Evolutionary conservation across 1,140 invertebrate genomes (phyloP), one percentile per base, ranked within the genome.

Genomic region (Andricus grossulariae): DNA sequence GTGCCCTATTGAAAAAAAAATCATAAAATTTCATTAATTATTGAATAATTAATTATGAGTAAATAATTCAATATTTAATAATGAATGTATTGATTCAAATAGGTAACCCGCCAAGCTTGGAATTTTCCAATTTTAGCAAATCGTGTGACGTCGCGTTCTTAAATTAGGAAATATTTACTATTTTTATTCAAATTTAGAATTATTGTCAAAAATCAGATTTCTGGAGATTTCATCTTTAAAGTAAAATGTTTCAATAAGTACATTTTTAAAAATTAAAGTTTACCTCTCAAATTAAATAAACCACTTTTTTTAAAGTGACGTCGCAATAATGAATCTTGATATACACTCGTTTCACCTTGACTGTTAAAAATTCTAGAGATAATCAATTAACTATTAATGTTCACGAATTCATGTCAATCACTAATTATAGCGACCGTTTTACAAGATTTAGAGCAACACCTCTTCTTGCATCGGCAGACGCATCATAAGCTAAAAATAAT

Each of bases 321-420:
- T 32, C 11, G 45, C 21, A 32, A 45, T 45, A 25, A 32, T 25
- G 25, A 60, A 13, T 66, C 15, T 66, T 25, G 57, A 32, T 66
- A 32, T 66, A 66, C 39, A 32, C 57, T 66, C 32, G 25, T 66
- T 66, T 66, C 25, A 21, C 32, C 25, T 39, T 45, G 32, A 66
- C 60, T 66, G 60, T 66, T 66, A 66, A 66, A 66, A 39, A 66
- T 39, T 66, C 60, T 66, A 66, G 60, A 66, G 25, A 39, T 66
- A 66, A 7, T 66, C 39, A 21, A 66, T 39, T 66, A 66, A 66
- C 60, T 66, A 32, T 66, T 66, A 66, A 66, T 66, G 60, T 66
- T 66, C 60, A 66, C 60, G 60, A 66, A 66, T 66, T n/a, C 60
- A 66, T 66, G 60, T 66, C 60, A 66, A 66, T 66, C 60, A 66